Conservation (phyloP, 2,888 invertebrate genomes). For the Ommatoiulus sabulosus region DNA sequence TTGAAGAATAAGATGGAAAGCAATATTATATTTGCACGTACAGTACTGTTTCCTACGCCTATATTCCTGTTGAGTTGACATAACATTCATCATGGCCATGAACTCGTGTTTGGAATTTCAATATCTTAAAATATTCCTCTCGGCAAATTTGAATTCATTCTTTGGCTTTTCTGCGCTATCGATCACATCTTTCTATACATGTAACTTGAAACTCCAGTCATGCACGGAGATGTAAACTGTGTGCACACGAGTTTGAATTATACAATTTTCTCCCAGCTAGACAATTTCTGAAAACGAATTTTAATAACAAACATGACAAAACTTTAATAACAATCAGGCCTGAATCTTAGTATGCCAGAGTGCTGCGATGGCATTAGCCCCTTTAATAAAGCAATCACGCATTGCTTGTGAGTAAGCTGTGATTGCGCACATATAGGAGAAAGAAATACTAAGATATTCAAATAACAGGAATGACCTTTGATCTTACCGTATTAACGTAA, state of each 20-base stretch:
- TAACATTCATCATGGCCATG: background rate
- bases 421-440: too few species aligned
- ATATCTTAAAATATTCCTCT: background rate
- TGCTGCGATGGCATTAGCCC: too few species aligned
- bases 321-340: too few species aligned
- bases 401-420: too few species aligned
- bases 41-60: too few species aligned
- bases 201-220: background rate
- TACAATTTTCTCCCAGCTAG: background rate
- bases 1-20: background rate
- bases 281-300: background rate
- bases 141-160: background rate
- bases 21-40: background rate
- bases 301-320: background rate
- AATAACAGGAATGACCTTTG: too few species aligned
- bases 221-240: background rate
- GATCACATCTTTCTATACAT: background rate
- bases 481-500: too few species aligned
- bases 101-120: background rate
- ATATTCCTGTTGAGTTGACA: background rate
- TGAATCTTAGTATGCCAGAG: too few species aligned
- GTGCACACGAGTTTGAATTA: background rate
- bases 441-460: too few species aligned
- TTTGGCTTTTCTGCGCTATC: background rate
- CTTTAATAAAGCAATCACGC: too few species aligned